phyloP scores from a whole-genome alignment of 2,113 vertebrate species.

The Ploceus nigricollis region DNA sequence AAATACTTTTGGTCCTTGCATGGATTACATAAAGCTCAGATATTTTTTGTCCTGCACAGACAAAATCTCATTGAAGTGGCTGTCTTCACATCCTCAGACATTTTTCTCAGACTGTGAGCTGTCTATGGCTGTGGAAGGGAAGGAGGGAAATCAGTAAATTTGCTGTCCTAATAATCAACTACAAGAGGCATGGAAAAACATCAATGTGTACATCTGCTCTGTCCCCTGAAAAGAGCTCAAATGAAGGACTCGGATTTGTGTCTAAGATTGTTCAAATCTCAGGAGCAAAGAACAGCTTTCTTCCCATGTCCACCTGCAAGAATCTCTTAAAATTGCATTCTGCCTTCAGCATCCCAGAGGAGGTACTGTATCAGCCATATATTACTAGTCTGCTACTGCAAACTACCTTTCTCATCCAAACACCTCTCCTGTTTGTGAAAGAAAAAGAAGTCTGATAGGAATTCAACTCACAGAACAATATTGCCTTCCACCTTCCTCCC shows the following conservation, averaged over 20 bases:
- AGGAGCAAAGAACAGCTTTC: neutral
- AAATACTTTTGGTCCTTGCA: neutral
- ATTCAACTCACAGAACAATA: neutral
- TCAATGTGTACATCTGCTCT: accelerated
- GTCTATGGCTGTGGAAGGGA: neutral
- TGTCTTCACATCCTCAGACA: neutral
- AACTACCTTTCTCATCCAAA: neutral
- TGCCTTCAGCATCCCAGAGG: neutral
- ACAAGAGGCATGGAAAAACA: neutral
- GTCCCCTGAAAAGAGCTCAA: neutral
- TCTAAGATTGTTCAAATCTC: neutral
- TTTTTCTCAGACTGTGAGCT: neutral
- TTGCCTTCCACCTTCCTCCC: neutral
- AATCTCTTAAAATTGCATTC: neutral
- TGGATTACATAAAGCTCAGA: neutral
- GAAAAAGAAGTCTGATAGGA: neutral
- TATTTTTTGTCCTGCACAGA: neutral
- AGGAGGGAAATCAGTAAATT: neutral
- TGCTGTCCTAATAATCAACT: neutral
- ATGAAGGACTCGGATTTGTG: neutral
- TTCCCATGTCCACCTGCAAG: neutral
- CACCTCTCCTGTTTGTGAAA: neutral
- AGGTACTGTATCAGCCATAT: neutral
- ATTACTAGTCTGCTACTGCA: neutral
- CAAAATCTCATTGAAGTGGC: neutral